phyloP scores from a whole-genome alignment of 2,888 invertebrate genomes.

The Lysandra bellargus region DNA sequence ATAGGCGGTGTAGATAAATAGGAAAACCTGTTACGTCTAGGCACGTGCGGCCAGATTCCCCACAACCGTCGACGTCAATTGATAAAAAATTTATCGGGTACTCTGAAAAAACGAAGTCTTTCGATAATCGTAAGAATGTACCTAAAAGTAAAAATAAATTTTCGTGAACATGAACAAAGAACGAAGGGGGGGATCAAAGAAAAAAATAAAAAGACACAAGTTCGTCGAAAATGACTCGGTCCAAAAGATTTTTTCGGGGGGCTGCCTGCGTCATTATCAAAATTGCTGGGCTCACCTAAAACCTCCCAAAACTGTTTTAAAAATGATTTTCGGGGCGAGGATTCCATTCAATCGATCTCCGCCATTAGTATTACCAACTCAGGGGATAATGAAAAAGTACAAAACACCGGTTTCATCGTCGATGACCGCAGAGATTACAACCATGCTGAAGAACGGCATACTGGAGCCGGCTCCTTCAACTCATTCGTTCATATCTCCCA shows the following conservation, averaged over 20 bases:
- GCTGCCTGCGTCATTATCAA: constrained; percentile 33
- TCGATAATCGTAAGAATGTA: too few relatives aligned
- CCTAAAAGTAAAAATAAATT: too few relatives aligned
- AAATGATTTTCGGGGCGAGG: constrained; percentile 25
- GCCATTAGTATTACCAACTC: constrained; percentile 33
- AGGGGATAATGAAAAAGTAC: constrained; percentile 24
- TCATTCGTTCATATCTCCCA: too few relatives aligned
- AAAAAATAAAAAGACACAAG: background rate
- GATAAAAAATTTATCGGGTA: too few relatives aligned
- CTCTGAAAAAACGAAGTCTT: too few relatives aligned
- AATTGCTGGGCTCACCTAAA: constrained; percentile 25
- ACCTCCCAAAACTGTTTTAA: constrained; percentile 30
- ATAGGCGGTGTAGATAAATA: too few relatives aligned
- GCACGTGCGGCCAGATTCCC: too few relatives aligned
- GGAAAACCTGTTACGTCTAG: too few relatives aligned
- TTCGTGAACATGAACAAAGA: background rate
- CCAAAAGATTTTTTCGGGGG: constrained; percentile 30
- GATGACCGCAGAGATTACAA: constrained; percentile 33
- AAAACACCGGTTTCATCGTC: constrained; percentile 27
- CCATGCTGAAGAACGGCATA: too few relatives aligned
- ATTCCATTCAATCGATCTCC: constrained; percentile 35
- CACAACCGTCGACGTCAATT: too few relatives aligned
- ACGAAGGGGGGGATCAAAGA: background rate
- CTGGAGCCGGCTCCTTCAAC: too few relatives aligned
- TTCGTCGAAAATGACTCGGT: constrained; percentile 30